Percentiles rank a stretch among this genome's conserved stretches.
Evolutionary conservation across 53 echinoderm and acorn worm genomes (phyloP).

Genomic region (Mesocentrotus franciscanus): DNA sequence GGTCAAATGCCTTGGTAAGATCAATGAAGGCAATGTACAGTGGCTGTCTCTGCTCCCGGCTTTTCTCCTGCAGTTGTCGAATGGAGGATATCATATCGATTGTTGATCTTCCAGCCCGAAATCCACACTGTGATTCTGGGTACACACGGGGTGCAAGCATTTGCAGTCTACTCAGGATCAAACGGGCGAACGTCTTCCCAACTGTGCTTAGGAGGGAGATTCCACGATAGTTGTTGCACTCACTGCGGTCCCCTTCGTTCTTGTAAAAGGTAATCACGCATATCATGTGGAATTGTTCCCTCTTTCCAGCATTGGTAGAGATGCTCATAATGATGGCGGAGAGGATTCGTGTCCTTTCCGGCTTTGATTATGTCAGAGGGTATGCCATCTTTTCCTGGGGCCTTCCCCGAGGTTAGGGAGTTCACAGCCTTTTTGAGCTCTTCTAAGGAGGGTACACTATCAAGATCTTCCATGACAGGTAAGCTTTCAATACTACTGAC

Average conservation of each 20-base stretch:
- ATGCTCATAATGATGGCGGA: no score
- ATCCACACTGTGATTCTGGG: not conserved
- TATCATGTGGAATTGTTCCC: not conserved
- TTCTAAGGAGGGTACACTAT: no score
- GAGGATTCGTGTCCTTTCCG: no score
- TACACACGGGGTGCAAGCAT: not conserved
- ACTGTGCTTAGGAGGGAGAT: not conserved
- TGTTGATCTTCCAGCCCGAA: not conserved
- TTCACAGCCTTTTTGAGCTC: no score
- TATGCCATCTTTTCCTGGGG: no score
- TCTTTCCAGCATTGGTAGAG: not conserved
- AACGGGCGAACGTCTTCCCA: not conserved
- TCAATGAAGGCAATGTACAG: not conserved
- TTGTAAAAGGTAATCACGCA: not conserved
- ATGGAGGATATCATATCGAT: not conserved
- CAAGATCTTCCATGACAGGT: no score
- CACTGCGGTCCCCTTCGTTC: not conserved
- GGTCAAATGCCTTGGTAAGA: not conserved
- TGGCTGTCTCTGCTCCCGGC: not conserved
- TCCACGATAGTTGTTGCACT: not conserved
- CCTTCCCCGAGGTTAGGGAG: no score
- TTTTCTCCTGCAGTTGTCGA: not conserved
- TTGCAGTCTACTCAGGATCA: not conserved
- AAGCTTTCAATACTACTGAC: no score
- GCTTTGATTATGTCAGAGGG: no score